Percentiles rank a stretch among this genome's conserved stretches.
phyloP scores from a whole-genome alignment of 2,797 vertebrate species.

The Myotis planiceps region DNA sequence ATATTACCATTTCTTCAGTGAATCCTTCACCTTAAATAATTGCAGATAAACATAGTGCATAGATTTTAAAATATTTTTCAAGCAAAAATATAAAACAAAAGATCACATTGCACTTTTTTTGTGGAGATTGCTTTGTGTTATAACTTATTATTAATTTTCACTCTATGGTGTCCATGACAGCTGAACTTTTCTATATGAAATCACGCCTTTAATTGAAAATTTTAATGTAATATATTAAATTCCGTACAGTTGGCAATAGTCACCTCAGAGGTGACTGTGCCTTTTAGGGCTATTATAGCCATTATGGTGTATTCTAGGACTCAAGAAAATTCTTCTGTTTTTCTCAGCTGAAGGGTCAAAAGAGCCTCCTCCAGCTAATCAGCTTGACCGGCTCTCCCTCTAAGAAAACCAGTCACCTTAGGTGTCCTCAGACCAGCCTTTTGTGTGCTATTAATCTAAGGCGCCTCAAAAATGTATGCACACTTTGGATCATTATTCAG shows the following conservation, averaged over 20 bases:
- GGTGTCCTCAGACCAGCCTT: background rate
- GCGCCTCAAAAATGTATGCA: no score
- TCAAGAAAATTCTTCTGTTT: background rate
- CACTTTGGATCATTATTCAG: no score
- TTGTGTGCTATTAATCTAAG: background rate
- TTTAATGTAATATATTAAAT: background rate
- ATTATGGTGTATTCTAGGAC: background rate
- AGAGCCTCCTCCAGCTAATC: background rate
- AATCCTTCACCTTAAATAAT: background rate
- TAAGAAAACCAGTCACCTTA: constrained; percentile 14
- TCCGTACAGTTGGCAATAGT: background rate
- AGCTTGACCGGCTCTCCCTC: background rate
- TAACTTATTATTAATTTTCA: background rate
- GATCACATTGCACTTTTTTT: background rate
- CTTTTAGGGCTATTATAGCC: background rate
- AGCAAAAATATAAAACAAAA: background rate
- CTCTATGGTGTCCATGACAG: background rate
- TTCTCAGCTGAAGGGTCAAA: background rate
- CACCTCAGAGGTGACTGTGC: background rate
- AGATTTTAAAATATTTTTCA: background rate
- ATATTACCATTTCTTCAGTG: background rate
- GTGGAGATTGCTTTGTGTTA: background rate
- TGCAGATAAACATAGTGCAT: background rate
- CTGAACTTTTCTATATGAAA: background rate
- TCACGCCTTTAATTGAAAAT: background rate